Conservation (phyloP, 2,113 vertebrate species). For the Clupea harengus region DNA sequence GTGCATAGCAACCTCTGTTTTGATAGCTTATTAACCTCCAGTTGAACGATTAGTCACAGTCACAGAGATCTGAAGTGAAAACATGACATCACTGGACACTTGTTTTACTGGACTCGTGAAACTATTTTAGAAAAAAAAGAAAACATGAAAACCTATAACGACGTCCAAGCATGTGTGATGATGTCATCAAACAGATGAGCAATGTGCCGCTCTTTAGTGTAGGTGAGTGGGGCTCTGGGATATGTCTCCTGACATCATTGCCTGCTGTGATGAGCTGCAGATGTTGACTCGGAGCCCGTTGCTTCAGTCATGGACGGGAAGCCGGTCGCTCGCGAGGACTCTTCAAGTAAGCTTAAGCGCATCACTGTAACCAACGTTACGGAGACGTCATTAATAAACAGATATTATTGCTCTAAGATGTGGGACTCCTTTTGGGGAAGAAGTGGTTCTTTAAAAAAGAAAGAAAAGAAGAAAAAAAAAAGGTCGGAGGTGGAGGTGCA, state of each 20-base stretch:
- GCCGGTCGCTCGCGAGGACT: background rate
- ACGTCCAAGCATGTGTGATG: background rate
- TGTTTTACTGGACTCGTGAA: conserved; percentile 15
- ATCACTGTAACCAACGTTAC: background rate
- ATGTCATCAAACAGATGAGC: conserved; percentile 5
- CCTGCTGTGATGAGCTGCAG: background rate
- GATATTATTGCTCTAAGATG: background rate
- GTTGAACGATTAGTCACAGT: conserved; percentile 35
- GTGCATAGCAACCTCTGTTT: conserved; percentile 43
- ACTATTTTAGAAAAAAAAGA: background rate
- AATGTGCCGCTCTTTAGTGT: background rate
- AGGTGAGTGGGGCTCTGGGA: background rate
- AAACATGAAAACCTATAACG: background rate
- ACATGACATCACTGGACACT: conserved; percentile 4
- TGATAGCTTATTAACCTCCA: conserved; percentile 41
- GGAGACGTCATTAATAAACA: background rate
- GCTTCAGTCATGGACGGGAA: background rate
- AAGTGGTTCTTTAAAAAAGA: background rate
- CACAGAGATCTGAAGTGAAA: conserved; percentile 3
- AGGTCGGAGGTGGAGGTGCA: background rate
- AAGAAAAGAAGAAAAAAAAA: too few relatives aligned
- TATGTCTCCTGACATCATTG: background rate
- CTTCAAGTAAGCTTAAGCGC: background rate
- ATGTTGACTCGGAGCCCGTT: background rate
- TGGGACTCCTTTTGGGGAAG: background rate